These are phyloP conservation scores for Ictidomys tridecemlineatus DNA, from an alignment of 2,113 vertebrate genomes.

Conservation along the genomic window DNA sequence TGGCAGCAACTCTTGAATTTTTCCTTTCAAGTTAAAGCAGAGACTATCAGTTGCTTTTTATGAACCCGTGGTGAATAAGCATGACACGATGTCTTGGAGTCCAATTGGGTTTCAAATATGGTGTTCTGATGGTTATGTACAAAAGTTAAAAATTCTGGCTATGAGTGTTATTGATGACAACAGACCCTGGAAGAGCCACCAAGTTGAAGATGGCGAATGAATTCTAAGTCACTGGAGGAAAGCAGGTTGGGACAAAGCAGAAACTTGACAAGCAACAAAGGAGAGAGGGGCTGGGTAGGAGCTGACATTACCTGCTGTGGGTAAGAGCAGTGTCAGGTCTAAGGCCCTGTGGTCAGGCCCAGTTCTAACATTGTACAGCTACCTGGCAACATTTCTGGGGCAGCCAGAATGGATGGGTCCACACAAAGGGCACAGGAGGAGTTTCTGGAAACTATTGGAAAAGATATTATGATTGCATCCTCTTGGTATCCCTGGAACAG, in stretches of 20 bases:
- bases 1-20: constrained; percentile 92
- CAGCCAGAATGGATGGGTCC: neutral
- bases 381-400: neutral
- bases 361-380: too few relatives aligned
- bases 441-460: neutral
- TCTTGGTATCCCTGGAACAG: neutral
- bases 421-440: too few relatives aligned
- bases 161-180: fast-evolving
- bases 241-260: neutral
- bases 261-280: neutral
- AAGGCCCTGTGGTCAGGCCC: too few relatives aligned
- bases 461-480: neutral
- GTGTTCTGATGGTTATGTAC: fast-evolving
- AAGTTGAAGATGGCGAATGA: neutral
- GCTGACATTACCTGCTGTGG: fast-evolving
- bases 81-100: neutral
- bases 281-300: neutral
- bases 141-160: neutral
- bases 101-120: neutral
- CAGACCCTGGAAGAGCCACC: neutral
- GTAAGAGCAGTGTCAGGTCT: neutral
- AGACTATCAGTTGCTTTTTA: neutral
- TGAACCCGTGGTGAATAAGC: neutral
- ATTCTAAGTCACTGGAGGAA: neutral
- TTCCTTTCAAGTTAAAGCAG: constrained; percentile 87